These are phyloP conservation scores for Lamproptera curius DNA, from an alignment of 2,888 invertebrate genomes.

Conservation along the genomic window DNA sequence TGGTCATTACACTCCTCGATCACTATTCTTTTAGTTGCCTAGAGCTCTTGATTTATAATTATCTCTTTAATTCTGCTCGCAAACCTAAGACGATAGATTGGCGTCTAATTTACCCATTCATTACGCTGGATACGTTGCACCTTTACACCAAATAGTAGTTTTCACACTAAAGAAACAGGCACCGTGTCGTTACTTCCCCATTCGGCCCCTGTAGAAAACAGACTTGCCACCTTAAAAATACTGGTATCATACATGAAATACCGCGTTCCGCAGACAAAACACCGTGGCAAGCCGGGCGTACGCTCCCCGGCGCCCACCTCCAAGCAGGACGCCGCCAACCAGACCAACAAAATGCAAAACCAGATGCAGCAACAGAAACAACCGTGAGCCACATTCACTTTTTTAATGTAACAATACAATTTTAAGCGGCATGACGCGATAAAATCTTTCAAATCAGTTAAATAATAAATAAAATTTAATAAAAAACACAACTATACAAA, in stretches of 20 bases:
- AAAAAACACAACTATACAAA: too few relatives aligned
- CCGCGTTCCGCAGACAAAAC: conserved; percentile 76
- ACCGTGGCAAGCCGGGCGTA: conserved; percentile 82
- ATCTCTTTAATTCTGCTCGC: background rate
- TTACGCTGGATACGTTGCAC: background rate
- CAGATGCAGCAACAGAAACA: conserved; percentile 63
- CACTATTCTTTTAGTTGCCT: background rate
- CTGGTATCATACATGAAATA: too few relatives aligned
- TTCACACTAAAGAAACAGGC: too few relatives aligned
- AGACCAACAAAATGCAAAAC: conserved; percentile 80
- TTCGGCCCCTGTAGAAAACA: too few relatives aligned
- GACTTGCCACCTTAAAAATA: too few relatives aligned
- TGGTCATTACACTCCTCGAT: background rate
- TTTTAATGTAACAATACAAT: too few relatives aligned
- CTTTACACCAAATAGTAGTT: too few relatives aligned
- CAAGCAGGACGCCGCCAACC: conserved; percentile 86
- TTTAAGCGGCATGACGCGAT: too few relatives aligned
- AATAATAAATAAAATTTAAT: too few relatives aligned
- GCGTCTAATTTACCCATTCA: background rate
- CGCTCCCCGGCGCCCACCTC: conserved; percentile 82
- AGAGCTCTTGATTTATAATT: background rate
- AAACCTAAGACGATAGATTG: background rate
- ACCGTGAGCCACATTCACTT: conserved; percentile 46
- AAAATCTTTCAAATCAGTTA: too few relatives aligned
- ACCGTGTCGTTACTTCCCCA: too few relatives aligned